Conservation (phyloP, 2,113 vertebrate genomes). For the Aspidoscelis tigris region DNA sequence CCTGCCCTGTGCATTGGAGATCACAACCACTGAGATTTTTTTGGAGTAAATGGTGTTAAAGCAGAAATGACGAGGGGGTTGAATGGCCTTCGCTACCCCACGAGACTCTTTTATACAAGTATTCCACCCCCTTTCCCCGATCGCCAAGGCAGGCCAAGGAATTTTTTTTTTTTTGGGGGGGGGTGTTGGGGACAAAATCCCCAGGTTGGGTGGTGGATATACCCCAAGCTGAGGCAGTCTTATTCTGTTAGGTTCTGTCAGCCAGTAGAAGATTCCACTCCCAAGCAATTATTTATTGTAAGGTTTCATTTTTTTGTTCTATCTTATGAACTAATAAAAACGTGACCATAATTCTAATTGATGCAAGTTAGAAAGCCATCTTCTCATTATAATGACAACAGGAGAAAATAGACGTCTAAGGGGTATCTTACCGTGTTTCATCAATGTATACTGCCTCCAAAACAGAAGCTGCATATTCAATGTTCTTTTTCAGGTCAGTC, state of each 20-base stretch:
- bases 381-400: neutral
- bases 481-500: slow-evolving; percentile 92
- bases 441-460: slow-evolving; percentile 96
- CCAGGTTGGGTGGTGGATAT: no score
- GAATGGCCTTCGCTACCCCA: no score
- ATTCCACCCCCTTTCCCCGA: no score
- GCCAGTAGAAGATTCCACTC: neutral
- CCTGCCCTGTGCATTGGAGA: no score
- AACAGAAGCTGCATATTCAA: slow-evolving; percentile 94
- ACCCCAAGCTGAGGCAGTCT: neutral
- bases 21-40: no score
- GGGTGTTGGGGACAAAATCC: no score
- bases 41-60: no score
- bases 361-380: neutral
- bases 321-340: neutral
- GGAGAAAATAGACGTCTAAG: neutral
- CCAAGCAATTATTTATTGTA: neutral
- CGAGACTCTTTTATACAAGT: no score
- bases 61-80: no score
- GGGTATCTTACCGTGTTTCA: slow-evolving; percentile 87
- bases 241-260: no score
- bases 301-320: neutral
- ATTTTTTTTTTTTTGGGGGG: no score
- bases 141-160: no score
- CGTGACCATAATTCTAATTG: neutral